Conservation (phyloP, 1,140 invertebrate genomes). For the Pantala flavescens region DNA sequence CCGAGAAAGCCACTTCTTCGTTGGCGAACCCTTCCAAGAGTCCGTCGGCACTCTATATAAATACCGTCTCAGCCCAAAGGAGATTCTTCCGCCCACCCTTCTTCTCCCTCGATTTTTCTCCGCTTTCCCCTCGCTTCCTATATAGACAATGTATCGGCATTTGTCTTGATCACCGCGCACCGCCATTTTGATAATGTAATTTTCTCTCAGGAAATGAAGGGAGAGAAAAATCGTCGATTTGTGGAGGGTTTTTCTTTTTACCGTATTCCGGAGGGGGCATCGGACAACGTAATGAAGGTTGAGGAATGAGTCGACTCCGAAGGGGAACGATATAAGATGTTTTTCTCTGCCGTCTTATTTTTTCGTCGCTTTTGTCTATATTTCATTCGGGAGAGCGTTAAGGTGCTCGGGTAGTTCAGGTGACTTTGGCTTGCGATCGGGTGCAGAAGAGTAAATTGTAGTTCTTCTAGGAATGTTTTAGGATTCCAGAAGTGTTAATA, state of each 20-base stretch:
- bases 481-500: too few relatives aligned
- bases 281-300: conserved; percentile 4
- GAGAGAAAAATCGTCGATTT: conserved; percentile 16
- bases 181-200: conserved; percentile 27
- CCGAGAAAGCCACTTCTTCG: neutral
- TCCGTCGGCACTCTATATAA: conserved; percentile 4
- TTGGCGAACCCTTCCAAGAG: neutral
- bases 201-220: conserved; percentile 19
- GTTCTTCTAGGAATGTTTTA: too few relatives aligned
- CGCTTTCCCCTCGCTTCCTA: conserved; percentile 9
- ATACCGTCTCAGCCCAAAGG: neutral
- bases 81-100: neutral
- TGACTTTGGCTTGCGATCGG: too few relatives aligned
- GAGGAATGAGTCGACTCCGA: neutral
- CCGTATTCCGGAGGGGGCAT: neutral
- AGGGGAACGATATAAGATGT: neutral
- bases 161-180: conserved; percentile 25
- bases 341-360: neutral
- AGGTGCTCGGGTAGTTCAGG: too few relatives aligned
- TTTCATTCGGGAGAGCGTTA: neutral
- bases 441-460: too few relatives aligned
- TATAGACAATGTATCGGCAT: conserved; percentile 26
- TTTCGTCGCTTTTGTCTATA: neutral
- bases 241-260: neutral
- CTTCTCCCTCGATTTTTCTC: conserved; percentile 1